Evolutionary conservation across 2,113 vertebrate species (phyloP).

Genomic region (Platycercus adscitus): DNA sequence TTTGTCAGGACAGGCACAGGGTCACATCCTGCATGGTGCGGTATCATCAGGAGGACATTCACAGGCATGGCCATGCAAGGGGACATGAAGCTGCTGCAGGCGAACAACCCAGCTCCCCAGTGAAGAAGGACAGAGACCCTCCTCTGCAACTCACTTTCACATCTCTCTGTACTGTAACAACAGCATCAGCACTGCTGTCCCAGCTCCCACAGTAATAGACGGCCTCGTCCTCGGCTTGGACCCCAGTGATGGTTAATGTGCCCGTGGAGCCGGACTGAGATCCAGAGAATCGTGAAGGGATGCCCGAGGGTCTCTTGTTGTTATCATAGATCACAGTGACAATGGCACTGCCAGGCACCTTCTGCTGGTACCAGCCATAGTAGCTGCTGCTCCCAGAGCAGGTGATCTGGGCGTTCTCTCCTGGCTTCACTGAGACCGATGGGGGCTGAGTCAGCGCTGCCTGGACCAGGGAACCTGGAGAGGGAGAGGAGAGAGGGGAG

Average conservation of each 20-base stretch:
- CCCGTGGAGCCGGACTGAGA: fast-evolving
- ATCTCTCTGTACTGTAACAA: not conserved
- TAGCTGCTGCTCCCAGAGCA: too few relatives aligned
- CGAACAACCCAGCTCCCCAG: not conserved
- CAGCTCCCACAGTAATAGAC: not conserved
- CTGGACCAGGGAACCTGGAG: too few relatives aligned
- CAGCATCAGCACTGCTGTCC: not conserved
- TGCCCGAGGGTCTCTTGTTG: fast-evolving
- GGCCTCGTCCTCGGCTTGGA: not conserved
- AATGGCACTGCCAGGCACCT: not conserved
- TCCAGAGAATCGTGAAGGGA: not conserved
- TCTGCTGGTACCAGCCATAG: not conserved
- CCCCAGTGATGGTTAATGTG: not conserved
- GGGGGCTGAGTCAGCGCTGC: too few relatives aligned
- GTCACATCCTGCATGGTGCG: too few relatives aligned
- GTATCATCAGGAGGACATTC: too few relatives aligned
- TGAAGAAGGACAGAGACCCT: not conserved
- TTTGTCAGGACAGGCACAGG: too few relatives aligned
- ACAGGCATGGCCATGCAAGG: too few relatives aligned
- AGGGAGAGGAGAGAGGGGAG: too few relatives aligned
- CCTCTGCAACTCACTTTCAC: not conserved
- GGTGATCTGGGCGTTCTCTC: too few relatives aligned
- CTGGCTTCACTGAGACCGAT: too few relatives aligned
- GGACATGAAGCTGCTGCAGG: not conserved
- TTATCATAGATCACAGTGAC: fast-evolving